Evolutionary conservation across 2,113 vertebrate genomes (phyloP), one percentile per base, ranked within the genome.

Genomic region (Dascyllus trimaculatus): DNA sequence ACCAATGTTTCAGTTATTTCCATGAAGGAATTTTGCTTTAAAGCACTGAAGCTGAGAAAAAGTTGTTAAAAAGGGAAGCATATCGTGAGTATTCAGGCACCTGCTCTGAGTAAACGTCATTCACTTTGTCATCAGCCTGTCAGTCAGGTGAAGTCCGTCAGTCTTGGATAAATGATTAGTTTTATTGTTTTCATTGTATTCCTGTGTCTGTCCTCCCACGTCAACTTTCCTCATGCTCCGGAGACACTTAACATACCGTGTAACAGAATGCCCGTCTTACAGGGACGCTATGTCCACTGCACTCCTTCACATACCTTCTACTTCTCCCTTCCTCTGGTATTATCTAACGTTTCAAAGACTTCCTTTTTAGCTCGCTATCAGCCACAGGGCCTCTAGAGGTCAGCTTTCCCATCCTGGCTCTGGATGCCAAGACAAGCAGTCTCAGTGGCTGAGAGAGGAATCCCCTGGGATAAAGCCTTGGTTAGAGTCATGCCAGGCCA

Each of bases 321-420:
- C 75, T 81, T 77, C 70, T 84, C 81, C 83, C 66, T 89, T 89
- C 80, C 84, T 79, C 80, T 72, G 65, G 72, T 83, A 87, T 92
- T 94, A 95, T 95, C 94, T 93, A 89, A 93, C 52, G 67, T 93
- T 93, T 93, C 92, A 94, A 93, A 94, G 93, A 91, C 90, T 93
- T 94, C 91, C 90, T 91, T 89, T 95, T 93, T 90, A 93, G 93
- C 87, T 86, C 76, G 45, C 84, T 95, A 93, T 95, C 93, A 93
- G 92, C 80, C 89, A 80, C 62, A 74, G 88, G 90, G 89, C 85
- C 84, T 91, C 76, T 85, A 87, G 88, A 93, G 92, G 93, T 91
- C 92, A 93, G 84, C 80, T 92, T 85, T 87, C 84, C 85, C 90
- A 84, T 91, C 84, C 84, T 72, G 61, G 64, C 46, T 56, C 65